These are phyloP conservation scores for Ceuthmochares aereus DNA, from an alignment of 2,113 vertebrate species.

Conservation along the genomic window DNA sequence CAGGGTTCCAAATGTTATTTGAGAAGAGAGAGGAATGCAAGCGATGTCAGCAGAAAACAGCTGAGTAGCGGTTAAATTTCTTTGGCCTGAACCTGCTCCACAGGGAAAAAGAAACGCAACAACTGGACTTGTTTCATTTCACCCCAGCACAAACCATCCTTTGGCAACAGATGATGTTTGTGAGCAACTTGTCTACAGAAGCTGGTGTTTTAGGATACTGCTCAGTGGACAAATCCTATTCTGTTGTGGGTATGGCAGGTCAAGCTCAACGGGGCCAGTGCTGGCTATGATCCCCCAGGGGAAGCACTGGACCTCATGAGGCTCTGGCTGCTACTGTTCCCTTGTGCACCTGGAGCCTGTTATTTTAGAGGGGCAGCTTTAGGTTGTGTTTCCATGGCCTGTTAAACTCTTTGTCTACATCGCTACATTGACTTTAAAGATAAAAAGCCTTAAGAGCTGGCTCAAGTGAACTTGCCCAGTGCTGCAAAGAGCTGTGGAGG, in stretches of 20 bases:
- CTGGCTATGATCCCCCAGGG: not conserved
- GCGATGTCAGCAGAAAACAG: conserved; percentile 73
- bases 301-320: not conserved
- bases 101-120: conserved; percentile 28
- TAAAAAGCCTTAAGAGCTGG: conserved; percentile 49
- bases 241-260: not conserved
- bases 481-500: conserved; percentile 29
- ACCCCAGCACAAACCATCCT: conserved; percentile 28
- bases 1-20: conserved; percentile 63
- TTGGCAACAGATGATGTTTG: conserved; percentile 13
- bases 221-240: not conserved
- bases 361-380: not conserved
- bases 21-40: conserved; percentile 70
- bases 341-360: not conserved
- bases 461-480: conserved; percentile 8
- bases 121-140: conserved; percentile 38
- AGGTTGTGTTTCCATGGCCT: not conserved
- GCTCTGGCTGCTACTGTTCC: not conserved
- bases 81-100: conserved; percentile 21
- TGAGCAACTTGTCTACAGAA: not conserved
- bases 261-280: rapidly evolving
- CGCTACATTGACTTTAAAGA: not conserved
- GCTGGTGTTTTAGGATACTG: not conserved
- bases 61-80: conserved; percentile 66
- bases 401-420: not conserved